These are phyloP conservation scores for Antennarius striatus DNA, from an alignment of 2,113 vertebrate species.

Conservation along the genomic window DNA sequence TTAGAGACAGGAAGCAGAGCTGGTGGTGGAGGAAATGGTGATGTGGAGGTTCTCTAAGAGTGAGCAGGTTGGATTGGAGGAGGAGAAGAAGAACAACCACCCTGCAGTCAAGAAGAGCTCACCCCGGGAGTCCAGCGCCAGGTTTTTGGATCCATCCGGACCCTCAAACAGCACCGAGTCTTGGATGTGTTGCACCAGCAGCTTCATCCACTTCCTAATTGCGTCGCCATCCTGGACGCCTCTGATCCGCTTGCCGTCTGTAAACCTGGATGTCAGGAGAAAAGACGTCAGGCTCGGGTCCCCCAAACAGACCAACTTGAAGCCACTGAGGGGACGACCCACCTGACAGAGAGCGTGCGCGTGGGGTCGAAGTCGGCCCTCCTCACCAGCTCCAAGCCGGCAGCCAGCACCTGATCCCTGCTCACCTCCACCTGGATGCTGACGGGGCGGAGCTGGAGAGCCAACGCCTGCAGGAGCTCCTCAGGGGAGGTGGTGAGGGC, in stretches of 20 bases:
- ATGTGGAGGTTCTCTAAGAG: too few relatives aligned
- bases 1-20: not conserved
- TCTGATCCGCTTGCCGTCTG: slow-evolving; percentile 16
- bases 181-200: slow-evolving; percentile 71
- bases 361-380: slow-evolving; percentile 83
- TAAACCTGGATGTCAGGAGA: slow-evolving; percentile 47
- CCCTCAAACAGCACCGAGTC: slow-evolving; percentile 74
- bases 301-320: not conserved
- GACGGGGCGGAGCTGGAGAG: slow-evolving; percentile 8
- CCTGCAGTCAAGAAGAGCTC: not conserved
- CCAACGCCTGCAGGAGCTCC: slow-evolving; percentile 51
- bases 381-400: slow-evolving; percentile 83
- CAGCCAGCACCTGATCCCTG: slow-evolving; percentile 78
- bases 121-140: slow-evolving; percentile 75
- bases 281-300: not conserved
- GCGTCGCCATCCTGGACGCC: slow-evolving; percentile 15
- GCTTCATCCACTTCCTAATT: slow-evolving; percentile 53
- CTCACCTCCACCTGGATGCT: slow-evolving; percentile 78
- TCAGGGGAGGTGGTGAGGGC: not conserved
- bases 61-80: too few relatives aligned
- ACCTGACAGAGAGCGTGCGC: slow-evolving; percentile 81
- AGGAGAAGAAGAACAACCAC: too few relatives aligned
- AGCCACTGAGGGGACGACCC: not conserved
- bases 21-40: not conserved
- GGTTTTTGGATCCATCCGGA: slow-evolving; percentile 68